A percentile compares a stretch with the other conserved stretches of the same genome.
These are phyloP conservation scores for Exephanes ischioxanthus DNA, from an alignment of 2,888 invertebrate genomes.

Conservation along the genomic window DNA sequence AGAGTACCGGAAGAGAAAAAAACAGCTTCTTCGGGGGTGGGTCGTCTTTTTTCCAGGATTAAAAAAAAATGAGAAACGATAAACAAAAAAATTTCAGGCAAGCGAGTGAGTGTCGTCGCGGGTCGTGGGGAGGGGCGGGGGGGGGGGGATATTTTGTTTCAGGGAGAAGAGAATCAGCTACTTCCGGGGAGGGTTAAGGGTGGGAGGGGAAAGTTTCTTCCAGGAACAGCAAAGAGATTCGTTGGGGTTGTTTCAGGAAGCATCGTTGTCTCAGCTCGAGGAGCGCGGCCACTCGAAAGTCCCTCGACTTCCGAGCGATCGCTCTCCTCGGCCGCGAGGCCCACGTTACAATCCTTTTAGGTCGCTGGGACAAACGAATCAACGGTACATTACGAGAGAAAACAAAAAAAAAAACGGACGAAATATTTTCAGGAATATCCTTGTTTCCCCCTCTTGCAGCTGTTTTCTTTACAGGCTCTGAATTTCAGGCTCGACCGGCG, in stretches of 20 bases:
- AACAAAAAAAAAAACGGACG: conserved; percentile 27
- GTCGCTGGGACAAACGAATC: conserved; percentile 76
- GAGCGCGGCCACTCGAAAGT: conserved; percentile 56
- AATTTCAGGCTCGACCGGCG: conserved; percentile 82
- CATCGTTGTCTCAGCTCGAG: conserved; percentile 58
- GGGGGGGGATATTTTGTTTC: conserved; percentile 69
- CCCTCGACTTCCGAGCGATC: conserved; percentile 47
- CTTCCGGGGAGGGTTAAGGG: conserved; percentile 66
- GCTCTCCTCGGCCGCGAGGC: conserved; percentile 42
- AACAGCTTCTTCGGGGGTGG: conserved; percentile 63
- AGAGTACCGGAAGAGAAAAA: conserved; percentile 61
- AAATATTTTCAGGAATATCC: conserved; percentile 72
- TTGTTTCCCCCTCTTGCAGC: conserved; percentile 82
- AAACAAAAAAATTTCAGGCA: conserved; percentile 64
- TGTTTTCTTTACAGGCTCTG: conserved; percentile 84
- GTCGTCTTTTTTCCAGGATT: conserved; percentile 59
- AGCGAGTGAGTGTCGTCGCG: conserved; percentile 18
- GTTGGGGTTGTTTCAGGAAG: conserved; percentile 66
- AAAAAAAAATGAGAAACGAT: conserved; percentile 13
- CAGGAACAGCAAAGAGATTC: conserved; percentile 62
- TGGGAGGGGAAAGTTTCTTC: conserved; percentile 49
- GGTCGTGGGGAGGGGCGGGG: conserved; percentile 62
- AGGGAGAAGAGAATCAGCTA: conserved; percentile 67
- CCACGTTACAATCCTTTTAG: conserved; percentile 73
- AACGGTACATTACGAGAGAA: conserved; percentile 64